phyloP scores from a whole-genome alignment of 2,888 invertebrate genomes.

The Lamellibrachia columna region DNA sequence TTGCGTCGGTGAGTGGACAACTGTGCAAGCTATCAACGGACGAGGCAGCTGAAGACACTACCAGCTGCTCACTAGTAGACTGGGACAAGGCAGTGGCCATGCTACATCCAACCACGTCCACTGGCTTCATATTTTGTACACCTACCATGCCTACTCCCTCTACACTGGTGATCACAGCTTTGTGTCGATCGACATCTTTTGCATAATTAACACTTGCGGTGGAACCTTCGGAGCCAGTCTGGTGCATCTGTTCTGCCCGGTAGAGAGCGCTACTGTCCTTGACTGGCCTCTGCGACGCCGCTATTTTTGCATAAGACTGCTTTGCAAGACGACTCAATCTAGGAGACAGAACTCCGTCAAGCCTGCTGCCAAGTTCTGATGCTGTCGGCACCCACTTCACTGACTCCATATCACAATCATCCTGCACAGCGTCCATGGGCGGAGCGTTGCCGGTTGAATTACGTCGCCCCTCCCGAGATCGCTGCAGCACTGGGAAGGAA shows the following conservation, averaged over 20 bases:
- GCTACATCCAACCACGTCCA: not conserved
- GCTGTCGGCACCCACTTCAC: not conserved
- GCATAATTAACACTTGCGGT: not conserved
- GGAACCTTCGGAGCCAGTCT: not conserved
- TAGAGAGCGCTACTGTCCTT: not conserved
- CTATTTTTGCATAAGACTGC: constrained; percentile 3
- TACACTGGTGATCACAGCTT: constrained; percentile 12
- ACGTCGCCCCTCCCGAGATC: not conserved
- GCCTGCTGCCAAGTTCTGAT: not conserved
- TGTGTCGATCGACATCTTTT: not conserved
- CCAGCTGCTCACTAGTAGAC: not conserved
- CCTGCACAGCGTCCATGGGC: not conserved
- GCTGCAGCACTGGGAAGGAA: not conserved
- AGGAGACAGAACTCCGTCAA: not conserved
- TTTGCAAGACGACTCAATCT: not conserved
- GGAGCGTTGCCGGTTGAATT: not conserved
- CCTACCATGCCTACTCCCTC: not conserved
- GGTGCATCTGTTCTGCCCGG: not conserved
- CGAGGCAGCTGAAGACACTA: not conserved
- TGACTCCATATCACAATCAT: not conserved
- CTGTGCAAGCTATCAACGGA: not conserved
- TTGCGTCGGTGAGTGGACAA: not conserved
- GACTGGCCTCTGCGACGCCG: not conserved
- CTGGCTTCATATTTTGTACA: not conserved
- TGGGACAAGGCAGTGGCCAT: not conserved